phyloP scores from a whole-genome alignment of 2,797 vertebrate genomes.

The Enteromius thamalakanensis region DNA sequence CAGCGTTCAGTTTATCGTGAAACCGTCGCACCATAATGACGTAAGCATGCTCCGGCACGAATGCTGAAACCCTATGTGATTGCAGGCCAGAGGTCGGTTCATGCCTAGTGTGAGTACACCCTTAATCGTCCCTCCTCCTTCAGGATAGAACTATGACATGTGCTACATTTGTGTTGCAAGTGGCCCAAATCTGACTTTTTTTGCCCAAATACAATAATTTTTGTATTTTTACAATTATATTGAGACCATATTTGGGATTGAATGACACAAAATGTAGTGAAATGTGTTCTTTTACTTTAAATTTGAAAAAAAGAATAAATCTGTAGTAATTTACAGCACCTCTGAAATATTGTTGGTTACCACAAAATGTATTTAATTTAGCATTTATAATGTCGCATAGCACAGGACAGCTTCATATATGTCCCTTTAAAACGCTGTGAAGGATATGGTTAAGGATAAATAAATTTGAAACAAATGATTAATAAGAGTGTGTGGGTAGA shows the following conservation, averaged over 20 bases:
- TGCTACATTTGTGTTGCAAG: neutral
- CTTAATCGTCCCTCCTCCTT: too few relatives aligned
- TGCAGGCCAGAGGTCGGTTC: too few relatives aligned
- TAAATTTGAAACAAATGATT: neutral
- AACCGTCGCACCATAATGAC: too few relatives aligned
- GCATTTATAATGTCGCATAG: neutral
- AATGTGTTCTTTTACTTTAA: neutral
- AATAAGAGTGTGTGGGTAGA: constrained; percentile 38
- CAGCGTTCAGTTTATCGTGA: too few relatives aligned
- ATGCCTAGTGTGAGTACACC: too few relatives aligned
- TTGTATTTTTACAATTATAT: neutral
- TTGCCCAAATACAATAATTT: neutral
- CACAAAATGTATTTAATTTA: neutral
- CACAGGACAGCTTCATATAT: neutral
- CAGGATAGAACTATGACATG: too few relatives aligned
- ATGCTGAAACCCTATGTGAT: too few relatives aligned
- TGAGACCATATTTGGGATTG: neutral
- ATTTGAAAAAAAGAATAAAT: neutral
- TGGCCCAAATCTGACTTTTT: too few relatives aligned
- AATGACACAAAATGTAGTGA: neutral
- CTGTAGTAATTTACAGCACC: neutral
- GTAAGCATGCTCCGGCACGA: too few relatives aligned
- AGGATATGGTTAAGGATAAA: neutral
- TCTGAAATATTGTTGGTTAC: neutral
- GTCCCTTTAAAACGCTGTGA: neutral